phyloP scores from a whole-genome alignment of 2,113 vertebrate genomes.

The Jaculus jaculus region DNA sequence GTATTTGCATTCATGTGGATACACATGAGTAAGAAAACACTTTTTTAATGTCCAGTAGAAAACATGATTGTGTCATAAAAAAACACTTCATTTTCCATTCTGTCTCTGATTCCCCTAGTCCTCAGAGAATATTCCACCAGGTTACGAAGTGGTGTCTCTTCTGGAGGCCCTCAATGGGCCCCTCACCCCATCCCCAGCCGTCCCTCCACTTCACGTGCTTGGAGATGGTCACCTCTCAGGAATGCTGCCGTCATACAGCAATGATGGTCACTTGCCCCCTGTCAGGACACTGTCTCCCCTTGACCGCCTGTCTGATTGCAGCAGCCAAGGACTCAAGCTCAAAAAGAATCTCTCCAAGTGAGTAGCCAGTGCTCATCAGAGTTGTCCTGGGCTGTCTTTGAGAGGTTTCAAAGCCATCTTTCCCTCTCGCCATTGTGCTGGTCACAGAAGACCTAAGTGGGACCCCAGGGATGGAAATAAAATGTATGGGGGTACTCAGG shows the following conservation, averaged over 20 bases:
- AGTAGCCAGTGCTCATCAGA: conserved; percentile 41
- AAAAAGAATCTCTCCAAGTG: conserved; percentile 95
- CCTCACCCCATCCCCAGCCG: conserved; percentile 88
- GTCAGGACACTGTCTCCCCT: conserved; percentile 89
- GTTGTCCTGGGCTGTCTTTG: no score
- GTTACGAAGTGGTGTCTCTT: conserved; percentile 96
- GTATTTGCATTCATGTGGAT: no score
- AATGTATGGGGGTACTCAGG: not conserved
- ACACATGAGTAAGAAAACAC: no score
- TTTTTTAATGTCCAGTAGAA: not conserved
- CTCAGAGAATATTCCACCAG: conserved; percentile 94
- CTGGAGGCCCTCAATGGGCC: conserved; percentile 97
- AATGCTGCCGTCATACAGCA: conserved; percentile 89
- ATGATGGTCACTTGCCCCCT: conserved; percentile 87
- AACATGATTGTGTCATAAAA: not conserved
- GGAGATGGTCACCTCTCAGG: conserved; percentile 87
- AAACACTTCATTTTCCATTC: not conserved
- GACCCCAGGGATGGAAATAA: not conserved
- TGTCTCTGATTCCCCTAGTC: conserved; percentile 84
- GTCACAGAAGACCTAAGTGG: not conserved
- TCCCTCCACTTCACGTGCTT: conserved; percentile 86
- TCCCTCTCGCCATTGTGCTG: not conserved
- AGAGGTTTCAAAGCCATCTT: fast-evolving
- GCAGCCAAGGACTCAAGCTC: conserved; percentile 89
- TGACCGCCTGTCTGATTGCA: conserved; percentile 87